Evolutionary conservation across 1,140 invertebrate species (phyloP).

Genomic region (Pseudobourletiella spinata): DNA sequence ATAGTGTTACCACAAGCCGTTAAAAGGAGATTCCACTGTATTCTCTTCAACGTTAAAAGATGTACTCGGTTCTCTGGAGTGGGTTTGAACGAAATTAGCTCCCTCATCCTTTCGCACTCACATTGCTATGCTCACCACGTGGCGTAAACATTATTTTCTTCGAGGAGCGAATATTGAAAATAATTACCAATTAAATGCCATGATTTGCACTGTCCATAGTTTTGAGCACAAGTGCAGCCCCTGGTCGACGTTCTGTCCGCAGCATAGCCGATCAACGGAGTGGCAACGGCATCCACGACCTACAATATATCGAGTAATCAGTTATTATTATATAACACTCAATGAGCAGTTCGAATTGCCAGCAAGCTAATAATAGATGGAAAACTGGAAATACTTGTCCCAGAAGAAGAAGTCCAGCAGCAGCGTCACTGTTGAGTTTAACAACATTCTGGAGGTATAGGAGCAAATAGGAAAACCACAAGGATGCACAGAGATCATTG

Average conservation of each 20-base stretch:
- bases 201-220: constrained; percentile 75
- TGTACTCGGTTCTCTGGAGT: no score
- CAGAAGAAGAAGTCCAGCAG: constrained; percentile 70
- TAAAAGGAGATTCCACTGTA: no score
- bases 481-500: constrained; percentile 89
- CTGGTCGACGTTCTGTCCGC: constrained; percentile 50
- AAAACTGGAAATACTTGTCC: constrained; percentile 68
- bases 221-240: constrained; percentile 47
- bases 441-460: constrained; percentile 82
- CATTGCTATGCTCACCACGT: no score
- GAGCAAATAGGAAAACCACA: constrained; percentile 95
- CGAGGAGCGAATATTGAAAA: no score
- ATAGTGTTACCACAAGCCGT: neutral
- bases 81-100: no score
- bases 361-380: no score
- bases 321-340: neutral
- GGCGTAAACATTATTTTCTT: no score
- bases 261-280: constrained; percentile 40
- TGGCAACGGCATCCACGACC: constrained; percentile 18
- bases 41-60: no score
- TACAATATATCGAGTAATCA: neutral
- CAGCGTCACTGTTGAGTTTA: constrained; percentile 59
- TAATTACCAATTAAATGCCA: constrained; percentile 86
- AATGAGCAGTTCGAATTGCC: constrained; percentile 37
- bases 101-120: no score